phyloP scores from a whole-genome alignment of 92 coral and sea anemone species.

The Zoanthus solanderi region DNA sequence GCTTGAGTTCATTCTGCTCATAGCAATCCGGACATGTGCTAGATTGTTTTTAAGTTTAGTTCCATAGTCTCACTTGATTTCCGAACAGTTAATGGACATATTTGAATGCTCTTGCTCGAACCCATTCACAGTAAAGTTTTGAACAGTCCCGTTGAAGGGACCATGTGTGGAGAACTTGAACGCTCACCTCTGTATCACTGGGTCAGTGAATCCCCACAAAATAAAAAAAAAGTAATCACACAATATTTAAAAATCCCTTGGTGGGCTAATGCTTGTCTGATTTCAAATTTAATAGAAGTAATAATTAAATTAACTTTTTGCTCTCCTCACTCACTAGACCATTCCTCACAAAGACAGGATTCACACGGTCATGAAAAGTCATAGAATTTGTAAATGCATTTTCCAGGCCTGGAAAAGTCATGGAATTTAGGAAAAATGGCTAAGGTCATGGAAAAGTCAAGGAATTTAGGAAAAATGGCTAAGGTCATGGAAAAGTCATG shows the following conservation, averaged over 20 bases:
- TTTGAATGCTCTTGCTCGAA: neutral
- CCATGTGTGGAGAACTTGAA: slow-evolving; percentile 29
- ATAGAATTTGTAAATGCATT: no score
- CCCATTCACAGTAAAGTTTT: neutral
- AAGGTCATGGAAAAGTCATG: no score
- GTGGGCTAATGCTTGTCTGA: no score
- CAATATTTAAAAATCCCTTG: neutral
- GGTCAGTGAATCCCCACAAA: slow-evolving; percentile 6
- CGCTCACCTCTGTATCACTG: neutral
- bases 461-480: no score
- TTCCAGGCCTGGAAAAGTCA: no score
- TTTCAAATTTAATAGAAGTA: neutral
- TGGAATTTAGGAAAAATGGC: no score
- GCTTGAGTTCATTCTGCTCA: slow-evolving; percentile 20
- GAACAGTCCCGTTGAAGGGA: slow-evolving; percentile 37
- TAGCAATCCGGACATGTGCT: slow-evolving; percentile 29
- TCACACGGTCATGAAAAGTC: no score
- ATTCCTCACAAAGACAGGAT: neutral
- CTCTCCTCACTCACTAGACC: slow-evolving; percentile 12
- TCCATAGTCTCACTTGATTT: neutral
- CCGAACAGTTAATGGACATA: no score
- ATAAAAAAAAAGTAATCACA: neutral
- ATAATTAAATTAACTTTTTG: neutral
- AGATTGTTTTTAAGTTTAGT: slow-evolving; percentile 37
- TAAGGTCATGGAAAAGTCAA: no score